Percentiles rank a stretch among this genome's conserved stretches.
These are phyloP conservation scores for Pristionchus pacificus DNA, from an alignment of 1,140 invertebrate genomes.

Conservation along the genomic window DNA sequence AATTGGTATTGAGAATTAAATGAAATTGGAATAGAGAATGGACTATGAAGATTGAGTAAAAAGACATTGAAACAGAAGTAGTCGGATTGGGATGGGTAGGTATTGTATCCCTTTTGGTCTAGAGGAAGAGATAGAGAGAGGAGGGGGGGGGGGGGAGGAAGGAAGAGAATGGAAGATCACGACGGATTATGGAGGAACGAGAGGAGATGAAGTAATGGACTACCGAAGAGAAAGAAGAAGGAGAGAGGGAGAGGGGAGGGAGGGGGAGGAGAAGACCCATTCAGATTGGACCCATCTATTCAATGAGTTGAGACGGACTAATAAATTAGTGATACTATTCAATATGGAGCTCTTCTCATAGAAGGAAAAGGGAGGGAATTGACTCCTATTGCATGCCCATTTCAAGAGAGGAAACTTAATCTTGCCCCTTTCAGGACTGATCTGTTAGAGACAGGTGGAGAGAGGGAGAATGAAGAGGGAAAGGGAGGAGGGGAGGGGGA, in stretches of 20 bases:
- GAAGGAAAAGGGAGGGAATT: too few relatives aligned
- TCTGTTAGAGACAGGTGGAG: too few relatives aligned
- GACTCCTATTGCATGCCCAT: too few relatives aligned
- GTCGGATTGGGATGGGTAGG: background rate
- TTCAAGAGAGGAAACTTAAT: too few relatives aligned
- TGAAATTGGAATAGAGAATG: too few relatives aligned
- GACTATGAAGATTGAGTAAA: slow-evolving; percentile 1
- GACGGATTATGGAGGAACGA: background rate
- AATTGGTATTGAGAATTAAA: too few relatives aligned
- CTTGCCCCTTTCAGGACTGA: too few relatives aligned
- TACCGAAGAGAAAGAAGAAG: background rate
- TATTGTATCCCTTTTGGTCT: slow-evolving; percentile 5
- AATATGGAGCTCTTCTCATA: too few relatives aligned
- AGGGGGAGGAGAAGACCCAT: background rate
- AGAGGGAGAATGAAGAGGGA: background rate
- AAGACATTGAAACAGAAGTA: background rate
- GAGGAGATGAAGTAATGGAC: background rate
- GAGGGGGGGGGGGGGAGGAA: background rate
- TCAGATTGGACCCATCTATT: too few relatives aligned
- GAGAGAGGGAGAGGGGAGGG: background rate
- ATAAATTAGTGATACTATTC: too few relatives aligned
- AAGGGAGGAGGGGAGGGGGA: too few relatives aligned
- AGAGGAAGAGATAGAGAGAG: background rate
- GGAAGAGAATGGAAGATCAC: background rate
- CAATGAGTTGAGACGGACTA: too few relatives aligned